phyloP scores from a whole-genome alignment of 2,888 invertebrate genomes.

The Cheilosia urbana region DNA sequence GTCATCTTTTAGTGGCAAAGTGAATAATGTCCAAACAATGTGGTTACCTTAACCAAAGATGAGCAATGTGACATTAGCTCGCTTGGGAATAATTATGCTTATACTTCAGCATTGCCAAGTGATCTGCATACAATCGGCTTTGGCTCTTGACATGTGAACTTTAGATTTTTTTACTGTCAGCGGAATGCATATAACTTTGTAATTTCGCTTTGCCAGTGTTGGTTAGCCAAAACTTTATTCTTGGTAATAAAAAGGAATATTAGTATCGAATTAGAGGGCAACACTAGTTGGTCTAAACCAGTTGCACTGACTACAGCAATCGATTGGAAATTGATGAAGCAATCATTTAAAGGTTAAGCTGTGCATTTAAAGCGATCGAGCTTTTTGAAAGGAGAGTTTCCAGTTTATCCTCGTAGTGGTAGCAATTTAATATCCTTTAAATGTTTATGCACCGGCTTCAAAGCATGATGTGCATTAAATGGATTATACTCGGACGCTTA shows the following conservation, averaged over 20 bases:
- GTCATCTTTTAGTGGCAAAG: slow-evolving; percentile 26
- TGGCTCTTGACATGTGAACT: slow-evolving; percentile 42
- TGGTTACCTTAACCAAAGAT: slow-evolving; percentile 10
- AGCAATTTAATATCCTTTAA: too few species aligned
- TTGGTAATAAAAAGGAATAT: neutral
- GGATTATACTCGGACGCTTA: too few species aligned
- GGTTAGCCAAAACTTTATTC: neutral
- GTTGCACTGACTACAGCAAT: neutral
- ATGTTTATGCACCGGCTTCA: too few species aligned
- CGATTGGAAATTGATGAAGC: neutral
- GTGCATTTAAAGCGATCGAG: too few species aligned
- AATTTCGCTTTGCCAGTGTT: neutral
- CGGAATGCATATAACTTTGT: neutral
- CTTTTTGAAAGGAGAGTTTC: neutral
- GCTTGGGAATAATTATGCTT: too few species aligned
- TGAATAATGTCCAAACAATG: slow-evolving; percentile 15
- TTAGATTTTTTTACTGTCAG: neutral
- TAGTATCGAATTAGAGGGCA: neutral
- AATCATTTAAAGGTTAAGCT: neutral
- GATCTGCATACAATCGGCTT: slow-evolving; percentile 41
- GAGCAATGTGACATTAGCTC: neutral
- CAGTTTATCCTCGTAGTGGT: too few species aligned
- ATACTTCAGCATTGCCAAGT: neutral
- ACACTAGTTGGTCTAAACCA: slow-evolving; percentile 16
- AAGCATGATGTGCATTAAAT: too few species aligned